Evolutionary conservation across 2,888 invertebrate species (phyloP), one percentile per base, ranked within the genome.

Genomic region (Eristalinus aeneus): DNA sequence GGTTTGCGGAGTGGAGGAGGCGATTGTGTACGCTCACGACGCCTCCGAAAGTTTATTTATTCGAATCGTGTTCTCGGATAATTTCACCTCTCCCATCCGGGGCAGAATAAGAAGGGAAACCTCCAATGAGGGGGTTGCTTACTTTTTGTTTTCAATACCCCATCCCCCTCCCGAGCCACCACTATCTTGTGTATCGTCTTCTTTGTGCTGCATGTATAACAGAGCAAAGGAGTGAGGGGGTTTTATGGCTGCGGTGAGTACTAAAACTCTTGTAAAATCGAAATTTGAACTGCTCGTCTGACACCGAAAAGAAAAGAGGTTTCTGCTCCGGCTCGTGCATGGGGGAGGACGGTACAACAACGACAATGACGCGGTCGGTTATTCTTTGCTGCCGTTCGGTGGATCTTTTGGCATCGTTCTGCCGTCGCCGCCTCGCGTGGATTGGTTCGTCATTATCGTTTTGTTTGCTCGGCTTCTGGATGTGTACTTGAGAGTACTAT

Each of bases 21-120:
- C 36, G 65, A 5, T 27, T 27, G 27, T 27, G 27, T 54, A 63
- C 6, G 3, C 23, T 12, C 46, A 23, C 31, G 16, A 46, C 46
- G 46, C 46, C 16, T 46, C 16, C 8, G 46, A 76, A 81, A 85
- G 76, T 85, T 81, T 85, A 85, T 85, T 81, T 85, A 85, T 85
- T 81, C 85, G 81, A 85, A 85, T 81, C 85, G 76, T 85, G 85
- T 85, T 81, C 73, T 76, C 36, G 85, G 85, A 85, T 85, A 85
- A 85, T 81, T 81, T 85, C 68, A 56, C 56, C 56, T 31, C 39
- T 12, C 5, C 58, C 20, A 4, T n/a, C 12, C 23, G 6, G n/a
- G 6, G 39, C 23, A 5, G 4, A 60, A 58, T 31, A 67, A 63
- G 54, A 56, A 27, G 5, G 27, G 27, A 27, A 27, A 2, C 27